phyloP scores from a whole-genome alignment of 2,888 invertebrate genomes.

The Idaea aversata region DNA sequence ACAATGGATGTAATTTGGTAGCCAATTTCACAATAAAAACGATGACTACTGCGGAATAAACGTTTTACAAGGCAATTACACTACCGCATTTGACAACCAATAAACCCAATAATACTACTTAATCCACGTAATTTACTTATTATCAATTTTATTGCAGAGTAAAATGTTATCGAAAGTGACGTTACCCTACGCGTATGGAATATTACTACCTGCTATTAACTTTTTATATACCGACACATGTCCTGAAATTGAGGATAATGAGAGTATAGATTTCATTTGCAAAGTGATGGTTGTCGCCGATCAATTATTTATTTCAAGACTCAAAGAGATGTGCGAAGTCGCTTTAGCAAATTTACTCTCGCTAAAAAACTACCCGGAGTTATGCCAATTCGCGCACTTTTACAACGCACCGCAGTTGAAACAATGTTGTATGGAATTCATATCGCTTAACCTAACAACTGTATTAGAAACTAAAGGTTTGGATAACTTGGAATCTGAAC shows the following conservation, averaged over 20 bases:
- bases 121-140: constrained; percentile 6
- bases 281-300: constrained; percentile 89
- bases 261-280: constrained; percentile 86
- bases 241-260: constrained; percentile 78
- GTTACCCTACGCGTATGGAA: constrained; percentile 81
- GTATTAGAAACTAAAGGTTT: constrained; percentile 85
- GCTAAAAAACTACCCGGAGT: constrained; percentile 87
- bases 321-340: constrained; percentile 87
- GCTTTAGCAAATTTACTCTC: constrained; percentile 83
- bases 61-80: background rate
- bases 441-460: constrained; percentile 86
- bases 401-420: constrained; percentile 89
- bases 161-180: constrained; percentile 72
- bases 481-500: constrained; percentile 81
- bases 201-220: constrained; percentile 84
- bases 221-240: constrained; percentile 88
- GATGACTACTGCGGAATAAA: background rate
- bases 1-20: background rate
- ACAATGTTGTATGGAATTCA: constrained; percentile 87
- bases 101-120: background rate
- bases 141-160: constrained; percentile 64
- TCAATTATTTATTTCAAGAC: constrained; percentile 86
- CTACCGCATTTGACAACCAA: background rate
- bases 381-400: constrained; percentile 86
- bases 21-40: background rate